Conservation (phyloP, 2,797 vertebrate genomes). For the Octomys mimax region DNA sequence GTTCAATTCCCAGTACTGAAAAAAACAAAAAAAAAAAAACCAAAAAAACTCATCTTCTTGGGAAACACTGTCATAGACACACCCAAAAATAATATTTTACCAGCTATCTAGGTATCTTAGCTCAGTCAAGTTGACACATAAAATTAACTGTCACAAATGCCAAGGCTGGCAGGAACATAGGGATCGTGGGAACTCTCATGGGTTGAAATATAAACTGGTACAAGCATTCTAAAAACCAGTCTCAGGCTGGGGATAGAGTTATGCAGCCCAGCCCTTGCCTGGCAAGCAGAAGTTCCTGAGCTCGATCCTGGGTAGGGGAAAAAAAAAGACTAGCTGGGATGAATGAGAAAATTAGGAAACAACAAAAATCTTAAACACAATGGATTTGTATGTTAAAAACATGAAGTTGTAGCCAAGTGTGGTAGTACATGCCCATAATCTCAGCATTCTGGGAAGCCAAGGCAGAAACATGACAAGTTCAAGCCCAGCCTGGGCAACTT, state of each 20-base stretch:
- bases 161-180: not conserved
- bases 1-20: no score
- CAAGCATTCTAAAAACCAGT: not conserved
- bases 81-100: slow-evolving; percentile 15
- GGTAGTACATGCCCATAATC: not conserved
- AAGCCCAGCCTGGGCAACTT: not conserved
- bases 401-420: not conserved
- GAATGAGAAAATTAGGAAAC: not conserved
- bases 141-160: not conserved
- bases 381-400: slow-evolving; percentile 15
- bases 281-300: no score
- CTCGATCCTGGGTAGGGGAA: no score
- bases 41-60: not conserved
- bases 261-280: no score
- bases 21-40: no score
- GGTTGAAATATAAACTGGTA: not conserved
- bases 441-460: not conserved
- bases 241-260: no score
- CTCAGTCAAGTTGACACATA: slow-evolving; percentile 10
- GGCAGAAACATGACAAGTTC: not conserved
- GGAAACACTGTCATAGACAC: not conserved
- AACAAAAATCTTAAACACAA: not conserved
- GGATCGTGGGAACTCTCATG: not conserved
- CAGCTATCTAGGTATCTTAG: not conserved
- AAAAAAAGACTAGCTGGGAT: not conserved